Evolutionary conservation across 2,113 vertebrate genomes (phyloP).

Genomic region (Progne subis): DNA sequence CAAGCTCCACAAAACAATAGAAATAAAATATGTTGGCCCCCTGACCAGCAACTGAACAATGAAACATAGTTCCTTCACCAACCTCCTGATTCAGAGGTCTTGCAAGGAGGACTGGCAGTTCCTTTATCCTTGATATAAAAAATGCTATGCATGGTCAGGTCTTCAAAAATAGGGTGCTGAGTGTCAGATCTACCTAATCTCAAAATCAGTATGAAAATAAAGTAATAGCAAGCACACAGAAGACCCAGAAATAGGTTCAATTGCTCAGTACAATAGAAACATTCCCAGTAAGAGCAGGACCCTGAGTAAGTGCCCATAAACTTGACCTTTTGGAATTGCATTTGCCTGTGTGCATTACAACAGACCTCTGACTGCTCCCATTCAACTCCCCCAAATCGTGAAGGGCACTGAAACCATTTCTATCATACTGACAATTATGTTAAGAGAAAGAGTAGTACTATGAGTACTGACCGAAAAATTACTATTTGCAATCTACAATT

Average conservation of each 20-base stretch:
- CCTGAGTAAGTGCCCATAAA: not conserved
- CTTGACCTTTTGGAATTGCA: not conserved
- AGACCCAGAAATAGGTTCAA: not conserved
- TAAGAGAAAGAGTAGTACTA: not conserved
- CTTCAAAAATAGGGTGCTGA: not conserved
- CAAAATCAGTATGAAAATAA: not conserved
- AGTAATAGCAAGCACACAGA: not conserved
- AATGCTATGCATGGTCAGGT: not conserved
- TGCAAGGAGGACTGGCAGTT: not conserved
- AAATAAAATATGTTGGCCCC: not conserved
- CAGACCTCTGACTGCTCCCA: not conserved
- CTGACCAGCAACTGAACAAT: not conserved
- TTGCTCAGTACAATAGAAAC: not conserved
- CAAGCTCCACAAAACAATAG: not conserved
- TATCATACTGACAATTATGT: not conserved
- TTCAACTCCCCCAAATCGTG: not conserved
- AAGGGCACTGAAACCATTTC: not conserved
- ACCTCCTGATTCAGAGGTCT: not conserved
- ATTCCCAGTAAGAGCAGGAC: not conserved
- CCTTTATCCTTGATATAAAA: not conserved
- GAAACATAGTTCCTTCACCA: not conserved
- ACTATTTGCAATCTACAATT: not conserved
- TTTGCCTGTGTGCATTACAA: not conserved
- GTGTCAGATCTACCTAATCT: not conserved
- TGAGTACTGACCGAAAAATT: not conserved